Conservation (phyloP, 2,797 vertebrate genomes). For the Orestias chungarensis region DNA sequence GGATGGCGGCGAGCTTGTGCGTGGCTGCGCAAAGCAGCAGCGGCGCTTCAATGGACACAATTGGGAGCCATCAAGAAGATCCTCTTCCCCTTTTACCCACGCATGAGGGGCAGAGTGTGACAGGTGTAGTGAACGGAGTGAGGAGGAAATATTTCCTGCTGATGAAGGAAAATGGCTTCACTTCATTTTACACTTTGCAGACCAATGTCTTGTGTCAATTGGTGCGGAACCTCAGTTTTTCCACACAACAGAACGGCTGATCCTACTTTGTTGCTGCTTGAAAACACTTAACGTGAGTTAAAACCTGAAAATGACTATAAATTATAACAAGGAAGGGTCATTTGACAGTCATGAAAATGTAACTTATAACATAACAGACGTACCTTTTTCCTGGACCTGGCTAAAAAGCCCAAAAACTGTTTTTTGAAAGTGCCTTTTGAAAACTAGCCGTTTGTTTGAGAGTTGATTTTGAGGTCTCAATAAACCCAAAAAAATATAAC, state of each 20-base stretch:
- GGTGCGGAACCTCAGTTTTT: slow-evolving; percentile 18
- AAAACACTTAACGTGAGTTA: no score
- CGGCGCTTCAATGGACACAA: background rate
- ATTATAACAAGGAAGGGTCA: no score
- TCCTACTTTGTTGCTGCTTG: slow-evolving; percentile 23
- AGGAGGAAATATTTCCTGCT: slow-evolving; percentile 58
- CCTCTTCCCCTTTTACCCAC: slow-evolving; percentile 42
- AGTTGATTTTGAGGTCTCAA: no score
- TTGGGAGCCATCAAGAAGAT: slow-evolving; percentile 35
- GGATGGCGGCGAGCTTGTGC: background rate
- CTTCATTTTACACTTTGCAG: slow-evolving; percentile 21
- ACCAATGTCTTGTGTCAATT: slow-evolving; percentile 40
- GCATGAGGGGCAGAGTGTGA: slow-evolving; percentile 29
- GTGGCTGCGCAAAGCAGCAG: background rate
- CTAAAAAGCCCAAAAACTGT: no score
- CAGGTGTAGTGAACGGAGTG: slow-evolving; percentile 43
- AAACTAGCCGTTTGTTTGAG: no score
- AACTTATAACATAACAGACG: no score
- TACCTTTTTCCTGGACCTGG: background rate
- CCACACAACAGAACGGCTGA: slow-evolving; percentile 18
- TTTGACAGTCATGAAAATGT: background rate
- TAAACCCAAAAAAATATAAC: no score
- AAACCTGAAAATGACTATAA: no score
- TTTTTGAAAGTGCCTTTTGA: no score
- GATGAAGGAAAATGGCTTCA: slow-evolving; percentile 27